Evolutionary conservation across 1,140 invertebrate genomes (phyloP), one percentile per base, ranked within the genome.

Genomic region (Ceratitis capitata): DNA sequence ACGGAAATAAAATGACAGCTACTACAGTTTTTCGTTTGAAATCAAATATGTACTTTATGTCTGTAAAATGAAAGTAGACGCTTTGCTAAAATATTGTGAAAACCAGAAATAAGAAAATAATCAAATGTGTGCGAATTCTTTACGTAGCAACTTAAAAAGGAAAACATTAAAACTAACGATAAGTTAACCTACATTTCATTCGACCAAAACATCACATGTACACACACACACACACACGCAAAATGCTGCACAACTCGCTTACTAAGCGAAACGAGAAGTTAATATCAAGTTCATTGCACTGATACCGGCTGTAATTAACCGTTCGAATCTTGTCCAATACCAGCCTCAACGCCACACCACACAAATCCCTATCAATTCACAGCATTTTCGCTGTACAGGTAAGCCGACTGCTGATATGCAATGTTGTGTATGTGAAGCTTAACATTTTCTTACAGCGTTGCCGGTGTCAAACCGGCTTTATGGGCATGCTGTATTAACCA

Each of bases 231-330:
- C 26, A 32, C 64, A 61, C 26, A 61, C 23, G 7, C 26, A n/a
- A 69, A 19, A 16, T 19, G 39, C 35, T 39, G 35, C 16, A 14
- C n/a, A 3, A 4, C n/a, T 9, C 12, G 64, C 14, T 39, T n/a
- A 19, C 35, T 19, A 35, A 5, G n/a, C 64, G 64, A 69, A 19
- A 39, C 58, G 29, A 32, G 58, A 61, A 61, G 29, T 69, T n/a
- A 69, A 69, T 39, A 69, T 69, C 64, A 69, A 69, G 64, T 69
- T 69, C 64, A 69, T 39, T 69, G 64, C 29, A 69, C 64, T 19
- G 35, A 69, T 42, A 69, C 35, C 16, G 32, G 16, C 61, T 39
- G 35, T 35, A 69, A 69, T 69, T 69, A 69, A 42, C 35, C 7
- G 64, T 32, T 32, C 64, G 64, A 42, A 14, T 32, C 35, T 69